phyloP scores from a whole-genome alignment of 2,797 vertebrate genomes.

The Rhynchonycteris naso region DNA sequence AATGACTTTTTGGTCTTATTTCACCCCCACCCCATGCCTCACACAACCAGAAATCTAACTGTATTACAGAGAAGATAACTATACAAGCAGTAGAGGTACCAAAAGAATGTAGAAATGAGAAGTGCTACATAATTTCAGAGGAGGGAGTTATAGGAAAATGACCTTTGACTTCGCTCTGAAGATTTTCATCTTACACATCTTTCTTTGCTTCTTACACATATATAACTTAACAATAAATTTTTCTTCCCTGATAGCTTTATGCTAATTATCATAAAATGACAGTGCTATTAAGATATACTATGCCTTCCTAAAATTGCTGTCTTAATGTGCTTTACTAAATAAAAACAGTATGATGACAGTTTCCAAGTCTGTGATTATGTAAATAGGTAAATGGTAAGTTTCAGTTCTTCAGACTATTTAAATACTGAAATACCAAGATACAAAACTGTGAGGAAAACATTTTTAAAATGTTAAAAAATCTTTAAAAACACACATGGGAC shows the following conservation, averaged over 20 bases:
- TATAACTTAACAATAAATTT: slow-evolving; percentile 43
- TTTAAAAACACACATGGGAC: neutral
- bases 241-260: slow-evolving; percentile 1
- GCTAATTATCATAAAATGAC: neutral
- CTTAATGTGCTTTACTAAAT: slow-evolving; percentile 54
- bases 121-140: slow-evolving; percentile 22
- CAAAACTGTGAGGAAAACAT: slow-evolving; percentile 39
- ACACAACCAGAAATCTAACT: neutral
- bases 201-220: slow-evolving; percentile 28
- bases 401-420: slow-evolving; percentile 43
- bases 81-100: neutral
- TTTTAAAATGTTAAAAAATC: slow-evolving; percentile 28
- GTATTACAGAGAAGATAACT: neutral
- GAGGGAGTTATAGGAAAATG: neutral
- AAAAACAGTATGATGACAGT: neutral
- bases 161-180: slow-evolving; percentile 40
- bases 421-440: neutral
- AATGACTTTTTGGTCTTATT: slow-evolving; percentile 4
- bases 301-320: slow-evolving; percentile 32
- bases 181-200: neutral
- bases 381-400: slow-evolving; percentile 28
- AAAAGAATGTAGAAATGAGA: slow-evolving; percentile 32
- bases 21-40: neutral
- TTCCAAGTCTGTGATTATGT: slow-evolving; percentile 33
- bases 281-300: neutral